A percentile compares a stretch with the other conserved stretches of the same genome.
phyloP scores from a whole-genome alignment of 2,888 invertebrate species.

The Drosophila helvetica region DNA sequence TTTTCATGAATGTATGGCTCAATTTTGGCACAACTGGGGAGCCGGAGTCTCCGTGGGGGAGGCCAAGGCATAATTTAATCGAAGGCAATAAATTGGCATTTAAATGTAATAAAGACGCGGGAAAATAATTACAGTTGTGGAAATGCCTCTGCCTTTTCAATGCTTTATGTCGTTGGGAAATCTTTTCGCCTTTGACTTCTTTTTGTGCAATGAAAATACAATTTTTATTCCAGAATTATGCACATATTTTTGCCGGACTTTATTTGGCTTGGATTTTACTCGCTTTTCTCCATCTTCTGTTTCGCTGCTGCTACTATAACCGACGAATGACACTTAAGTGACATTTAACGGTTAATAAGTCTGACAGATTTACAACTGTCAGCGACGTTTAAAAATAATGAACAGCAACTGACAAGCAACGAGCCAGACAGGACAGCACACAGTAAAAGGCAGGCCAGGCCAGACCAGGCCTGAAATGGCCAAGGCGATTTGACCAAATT shows the following conservation, averaged over 20 bases:
- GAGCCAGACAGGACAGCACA: conserved; percentile 33
- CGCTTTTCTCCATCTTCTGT: conserved; percentile 39
- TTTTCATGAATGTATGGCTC: conserved; percentile 27
- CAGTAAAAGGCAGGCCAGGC: conserved; percentile 12
- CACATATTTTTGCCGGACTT: conserved; percentile 66
- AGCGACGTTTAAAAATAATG: conserved; percentile 75
- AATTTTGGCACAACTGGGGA: conserved; percentile 28
- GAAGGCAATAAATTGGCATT: conserved; percentile 79
- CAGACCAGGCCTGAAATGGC: conserved; percentile 56
- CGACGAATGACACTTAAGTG: conserved; percentile 76
- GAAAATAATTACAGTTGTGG: conserved; percentile 70
- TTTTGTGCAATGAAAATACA: conserved; percentile 48
- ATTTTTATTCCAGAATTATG: conserved; percentile 65
- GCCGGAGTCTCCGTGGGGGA: neutral
- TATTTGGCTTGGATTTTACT: conserved; percentile 41
- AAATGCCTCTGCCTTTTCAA: conserved; percentile 58
- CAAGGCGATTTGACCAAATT: conserved; percentile 75
- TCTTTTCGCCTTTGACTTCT: conserved; percentile 15
- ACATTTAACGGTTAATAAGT: conserved; percentile 80
- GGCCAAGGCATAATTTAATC: conserved; percentile 67
- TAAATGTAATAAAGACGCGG: conserved; percentile 77
- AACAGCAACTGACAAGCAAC: conserved; percentile 52
- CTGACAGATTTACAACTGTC: conserved; percentile 80
- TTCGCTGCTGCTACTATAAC: conserved; percentile 22
- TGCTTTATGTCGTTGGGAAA: conserved; percentile 38